Evolutionary conservation across 2,888 invertebrate genomes (phyloP), one percentile per base, ranked within the genome.

Genomic region (Podotricha telesiphe): DNA sequence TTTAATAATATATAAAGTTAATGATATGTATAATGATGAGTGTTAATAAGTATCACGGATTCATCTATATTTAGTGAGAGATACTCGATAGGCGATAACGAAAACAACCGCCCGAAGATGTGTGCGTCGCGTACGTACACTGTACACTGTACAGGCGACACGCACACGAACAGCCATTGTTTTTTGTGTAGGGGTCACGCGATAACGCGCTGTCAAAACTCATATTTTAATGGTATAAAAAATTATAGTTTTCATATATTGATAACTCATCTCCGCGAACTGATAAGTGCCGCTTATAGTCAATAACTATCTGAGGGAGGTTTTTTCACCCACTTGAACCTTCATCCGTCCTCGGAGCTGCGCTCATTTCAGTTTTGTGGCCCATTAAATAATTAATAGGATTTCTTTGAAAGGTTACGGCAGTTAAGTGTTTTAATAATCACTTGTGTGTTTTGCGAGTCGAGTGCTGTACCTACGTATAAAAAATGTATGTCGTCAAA

Each of bases 331-430:
- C 82, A 79, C 84, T 82, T 80, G 78, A 79, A 87, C 87, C 88
- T 79, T 84, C 85, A 80, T 89, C 88, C 81, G 76, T 88, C 87
- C 77, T 81, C 86, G 63, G 78, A 75, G 74, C 65, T 74, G 69
- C 72, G 72, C 82, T 80, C 78, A 80, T 79, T 77, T 75, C 76
- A 73, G 72, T 82, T 82, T 82, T 80, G 81, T 81, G 72, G 77
- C 77, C 79, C 80, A 79, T 84, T 76, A 84, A 84, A 79, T 78
- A 76, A 85, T 85, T 84, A 84, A 85, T 85, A 77, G 78, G 77
- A 77, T 79, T 86, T 85, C 83, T 80, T 75, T 80, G 84, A 84
- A 86, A 66, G 62, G 40, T 59, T 59, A 48, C 66, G 55, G 47
- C 68, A 65, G 47, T 73, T 47, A 50, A 71, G 65, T 67, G 68